Percentiles rank a stretch among this genome's conserved stretches.
These are phyloP conservation scores for Trachemys scripta DNA, from an alignment of 2,113 vertebrate genomes.

Conservation along the genomic window DNA sequence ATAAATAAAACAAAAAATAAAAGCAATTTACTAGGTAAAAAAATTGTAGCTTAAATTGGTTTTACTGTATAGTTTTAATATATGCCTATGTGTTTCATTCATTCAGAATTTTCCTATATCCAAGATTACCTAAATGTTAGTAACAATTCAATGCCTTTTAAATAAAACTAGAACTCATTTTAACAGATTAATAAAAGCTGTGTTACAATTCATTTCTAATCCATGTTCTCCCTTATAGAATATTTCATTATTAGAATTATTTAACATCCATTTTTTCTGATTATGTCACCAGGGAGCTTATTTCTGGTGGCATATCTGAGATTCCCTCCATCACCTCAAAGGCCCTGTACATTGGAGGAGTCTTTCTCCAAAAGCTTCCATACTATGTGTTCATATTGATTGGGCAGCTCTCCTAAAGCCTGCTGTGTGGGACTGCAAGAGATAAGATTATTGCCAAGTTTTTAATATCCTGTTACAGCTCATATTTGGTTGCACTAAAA, in stretches of 20 bases:
- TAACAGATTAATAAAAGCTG: neutral
- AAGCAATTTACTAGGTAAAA: neutral
- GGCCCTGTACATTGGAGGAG: neutral
- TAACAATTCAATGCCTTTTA: neutral
- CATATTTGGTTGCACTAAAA: conserved; percentile 53
- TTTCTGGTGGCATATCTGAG: neutral
- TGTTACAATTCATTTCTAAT: neutral
- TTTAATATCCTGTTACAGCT: conserved; percentile 47
- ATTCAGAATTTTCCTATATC: neutral
- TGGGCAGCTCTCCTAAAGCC: conserved; percentile 4
- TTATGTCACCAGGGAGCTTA: neutral
- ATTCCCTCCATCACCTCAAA: neutral
- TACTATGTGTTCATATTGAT: neutral
- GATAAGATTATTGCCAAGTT: conserved; percentile 57
- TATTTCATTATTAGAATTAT: neutral
- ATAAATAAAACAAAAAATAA: neutral
- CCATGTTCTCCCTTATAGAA: neutral
- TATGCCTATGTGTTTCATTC: neutral
- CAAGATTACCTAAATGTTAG: neutral
- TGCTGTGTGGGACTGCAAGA: neutral
- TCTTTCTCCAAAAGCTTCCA: neutral
- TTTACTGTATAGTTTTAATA: neutral
- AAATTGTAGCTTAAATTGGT: neutral
- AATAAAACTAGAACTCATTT: neutral
- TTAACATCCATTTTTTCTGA: neutral